Evolutionary conservation across 2,797 vertebrate genomes (phyloP), one percentile per base, ranked within the genome.

Genomic region (Rhynchonycteris naso): DNA sequence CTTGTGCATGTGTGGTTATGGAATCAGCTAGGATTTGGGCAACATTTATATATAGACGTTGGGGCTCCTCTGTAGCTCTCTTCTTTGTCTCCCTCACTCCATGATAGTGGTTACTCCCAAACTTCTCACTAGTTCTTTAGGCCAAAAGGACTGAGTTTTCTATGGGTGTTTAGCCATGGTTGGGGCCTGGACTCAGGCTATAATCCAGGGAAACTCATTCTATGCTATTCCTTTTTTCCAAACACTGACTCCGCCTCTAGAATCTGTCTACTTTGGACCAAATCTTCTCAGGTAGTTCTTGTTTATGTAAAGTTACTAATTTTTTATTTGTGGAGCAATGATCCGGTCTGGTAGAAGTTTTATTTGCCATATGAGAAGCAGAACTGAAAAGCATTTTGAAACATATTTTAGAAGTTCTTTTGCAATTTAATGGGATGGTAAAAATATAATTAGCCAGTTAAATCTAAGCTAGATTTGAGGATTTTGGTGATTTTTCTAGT

Each of bases 351-450:
- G 18, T 74, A 82, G 59, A 59, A 89, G 21, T 13, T 82, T 92
- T 92, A 63, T 78, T 92, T 79, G 22, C 30, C 15, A 38, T 56
- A 38, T 85, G 5, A 91, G 59, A 72, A 90, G 47, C 56, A 66
- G 30, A 90, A 69, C 52, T 59, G 63, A 93, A 66, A 84, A 95
- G 12, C 56, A 72, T 47, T 75, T 68, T 80, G 28, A 83, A 93
- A 78, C 43, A 56, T 26, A 66, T 69, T 87, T 91, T 90, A 93
- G 69, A 76, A 93, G 10, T 90, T 87, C 81, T 65, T 81, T 81
- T 89, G 35, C 71, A 43, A 15, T 71, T 4, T 61, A 88, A 47
- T 74, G 13, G 30, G 16, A 24, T 89, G 24, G n/a, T 91, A 82
- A 94, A 92, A 78, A 83, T 66, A 43, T 71, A 91, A 74, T 84